Base-by-base conservation (phyloP, 30 jellyfish, hydroid and myxozoan species). In the Rhopilema esculentum region DNA sequence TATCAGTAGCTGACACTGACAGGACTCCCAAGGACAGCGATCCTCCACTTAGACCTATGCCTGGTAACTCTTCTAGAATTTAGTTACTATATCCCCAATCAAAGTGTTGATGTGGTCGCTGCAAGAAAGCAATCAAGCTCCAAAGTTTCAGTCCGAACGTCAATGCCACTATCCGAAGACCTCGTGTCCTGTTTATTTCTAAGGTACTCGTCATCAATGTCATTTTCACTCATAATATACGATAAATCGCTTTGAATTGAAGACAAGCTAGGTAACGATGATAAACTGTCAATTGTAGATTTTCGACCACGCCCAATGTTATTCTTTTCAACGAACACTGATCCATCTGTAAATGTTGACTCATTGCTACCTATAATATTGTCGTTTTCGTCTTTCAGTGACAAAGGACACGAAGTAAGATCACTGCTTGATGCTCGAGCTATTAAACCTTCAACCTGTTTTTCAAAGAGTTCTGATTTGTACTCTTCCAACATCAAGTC, bases 381-480 rank as follows among this genome's bases (percentile, higher is more conserved):
- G 72, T 80, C 64, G 48, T 24, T 53, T 69, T 48, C 82, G 27
- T 82, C 91, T 20, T 17, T 9, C 19, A 82, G 28, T 23, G 77
- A 51, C 19, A 25, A 49, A 51, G 48, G 67, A n/a, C 69, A 25
- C 12, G 84, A 52, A 22, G 2, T n/a, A 19, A 23, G 20, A 0
- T 49, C 73, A 2, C 4, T 18, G 26, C 64, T 23, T 1, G 78
- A 25, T 65, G 29, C 24, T 16, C 77, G 24, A 8, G 84, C 77
- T 1, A 83, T 49, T 6, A 68, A 48, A 0, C 27, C 49, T 27
- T 70, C 84, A 21, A 85, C 65, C 75, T 85, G 75, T 33, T 40
- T 68, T 1, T 85, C 93, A 66, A 85, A 85, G n/a, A 25, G 79
- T 74, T 75, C 80, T n/a, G 75, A 40, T 28, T 65, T 85, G 88